Conservation (phyloP, 2,888 invertebrate species). For the Trachelus iudaicus region DNA sequence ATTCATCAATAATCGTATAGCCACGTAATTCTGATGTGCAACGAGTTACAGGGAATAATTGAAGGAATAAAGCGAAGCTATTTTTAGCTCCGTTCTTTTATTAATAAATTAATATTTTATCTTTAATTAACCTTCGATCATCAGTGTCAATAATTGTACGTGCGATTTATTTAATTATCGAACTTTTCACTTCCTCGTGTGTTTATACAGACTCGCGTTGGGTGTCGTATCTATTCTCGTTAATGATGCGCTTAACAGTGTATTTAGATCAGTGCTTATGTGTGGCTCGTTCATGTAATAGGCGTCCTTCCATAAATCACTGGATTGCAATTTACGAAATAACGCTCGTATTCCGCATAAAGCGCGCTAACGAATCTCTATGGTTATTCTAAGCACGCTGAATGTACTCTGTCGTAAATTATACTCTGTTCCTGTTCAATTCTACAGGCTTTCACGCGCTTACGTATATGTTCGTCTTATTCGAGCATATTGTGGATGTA, state of each 20-base stretch:
- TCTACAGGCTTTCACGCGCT: background rate
- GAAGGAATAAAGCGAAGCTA: background rate
- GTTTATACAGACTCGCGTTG: background rate
- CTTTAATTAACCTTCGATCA: background rate
- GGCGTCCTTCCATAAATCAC: background rate
- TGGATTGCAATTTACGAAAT: background rate
- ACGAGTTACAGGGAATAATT: background rate
- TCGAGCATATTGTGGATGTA: background rate
- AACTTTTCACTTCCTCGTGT: background rate
- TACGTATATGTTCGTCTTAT: background rate
- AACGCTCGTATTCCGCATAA: background rate
- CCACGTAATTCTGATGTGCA: background rate
- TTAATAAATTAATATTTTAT: background rate
- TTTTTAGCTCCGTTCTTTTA: background rate
- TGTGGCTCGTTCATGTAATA: background rate
- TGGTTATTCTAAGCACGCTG: background rate
- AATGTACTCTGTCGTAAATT: background rate
- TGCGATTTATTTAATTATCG: background rate
- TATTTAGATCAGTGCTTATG: background rate
- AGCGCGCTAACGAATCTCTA: background rate
- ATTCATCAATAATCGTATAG: background rate
- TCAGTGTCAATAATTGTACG: background rate
- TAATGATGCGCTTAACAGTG: background rate
- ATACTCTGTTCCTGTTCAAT: background rate
- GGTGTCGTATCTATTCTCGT: background rate